Base-by-base conservation (phyloP, 2,113 vertebrate species). In the Alectura lathami region DNA sequence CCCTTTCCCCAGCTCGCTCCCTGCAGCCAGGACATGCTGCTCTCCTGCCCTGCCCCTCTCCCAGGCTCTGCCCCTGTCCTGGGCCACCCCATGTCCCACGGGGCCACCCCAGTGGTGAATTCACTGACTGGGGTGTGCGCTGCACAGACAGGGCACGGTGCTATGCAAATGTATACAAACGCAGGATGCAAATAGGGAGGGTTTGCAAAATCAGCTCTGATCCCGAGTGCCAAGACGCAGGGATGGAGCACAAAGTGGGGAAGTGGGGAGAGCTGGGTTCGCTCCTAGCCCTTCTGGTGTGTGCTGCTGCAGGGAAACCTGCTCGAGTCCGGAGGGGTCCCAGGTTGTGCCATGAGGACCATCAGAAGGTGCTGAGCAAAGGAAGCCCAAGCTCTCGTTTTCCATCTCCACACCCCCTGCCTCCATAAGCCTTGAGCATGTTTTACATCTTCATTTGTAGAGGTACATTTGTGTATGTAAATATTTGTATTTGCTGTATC, bases 1-100 rank as follows among this genome's bases (percentile, higher is more conserved):
- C 87, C 64, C 86, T 68, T 96, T 95, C 84, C 86, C 27, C 89
- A 66, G 94, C 84, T 93, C 62, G 81, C 94, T 74, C 67, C 81
- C 94, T 87, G 10, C 95, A 86, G 83, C 80, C 83, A 27, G 60
- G 80, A 84, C 86, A 21, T 40, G 3, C 59, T 56, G 59, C 47
- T 78, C 8, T 4, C 13, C 1, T 84, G 17, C 29, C 53, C 67
- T 54, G 3, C 60, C 72, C 68, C 54, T n/a, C 11, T 57, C 54
- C 54, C 30, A 54, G 75, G 70, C 70, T 73, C 81, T 88, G 36
- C 47, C 51, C 21, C 70, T 43, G 34, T 0, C 1, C 77, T 78
- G 72, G 43, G 13, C 42, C 75, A 23, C 68, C 36, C 48, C 0
- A 2, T 21, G 8, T 66, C 30, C 62, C 4, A 4, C 43, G 11